Percentiles rank a stretch among this genome's conserved stretches.
Conservation (phyloP, 2,113 vertebrate species). For the Cyphomyrus discorhynchus region DNA sequence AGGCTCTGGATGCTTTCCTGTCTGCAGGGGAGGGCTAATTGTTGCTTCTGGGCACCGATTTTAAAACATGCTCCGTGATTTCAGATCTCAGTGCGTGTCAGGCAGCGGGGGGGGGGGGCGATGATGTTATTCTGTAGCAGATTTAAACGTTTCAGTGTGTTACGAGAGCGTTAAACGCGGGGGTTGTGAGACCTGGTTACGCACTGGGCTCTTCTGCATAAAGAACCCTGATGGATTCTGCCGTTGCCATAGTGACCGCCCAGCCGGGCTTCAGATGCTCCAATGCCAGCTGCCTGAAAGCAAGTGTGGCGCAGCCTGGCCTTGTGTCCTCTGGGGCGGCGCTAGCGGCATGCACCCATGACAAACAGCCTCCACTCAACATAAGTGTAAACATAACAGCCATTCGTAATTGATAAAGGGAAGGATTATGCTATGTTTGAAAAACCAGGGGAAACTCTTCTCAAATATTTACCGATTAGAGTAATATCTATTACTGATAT, state of each 20-base stretch:
- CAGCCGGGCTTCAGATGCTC: background rate
- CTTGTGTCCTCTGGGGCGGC: background rate
- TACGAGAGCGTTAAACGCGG: background rate
- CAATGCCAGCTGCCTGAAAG: background rate
- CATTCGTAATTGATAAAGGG: background rate
- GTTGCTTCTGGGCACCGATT: background rate
- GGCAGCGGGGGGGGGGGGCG: background rate
- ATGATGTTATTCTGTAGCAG: background rate
- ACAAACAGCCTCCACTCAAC: background rate
- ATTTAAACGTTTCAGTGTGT: background rate
- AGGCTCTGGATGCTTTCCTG: background rate
- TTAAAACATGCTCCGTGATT: background rate
- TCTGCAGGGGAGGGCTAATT: background rate
- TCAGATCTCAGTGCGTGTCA: background rate
- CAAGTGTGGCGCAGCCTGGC: background rate
- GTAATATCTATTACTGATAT: background rate
- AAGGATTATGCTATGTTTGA: background rate
- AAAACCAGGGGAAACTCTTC: background rate
- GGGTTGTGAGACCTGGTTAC: background rate
- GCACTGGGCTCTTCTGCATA: background rate
- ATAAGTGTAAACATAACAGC: background rate
- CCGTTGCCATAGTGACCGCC: background rate
- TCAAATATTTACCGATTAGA: background rate
- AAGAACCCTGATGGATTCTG: background rate
- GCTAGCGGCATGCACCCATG: background rate